Evolutionary conservation across 2,888 invertebrate species (phyloP).

Genomic region (Tuta absoluta): DNA sequence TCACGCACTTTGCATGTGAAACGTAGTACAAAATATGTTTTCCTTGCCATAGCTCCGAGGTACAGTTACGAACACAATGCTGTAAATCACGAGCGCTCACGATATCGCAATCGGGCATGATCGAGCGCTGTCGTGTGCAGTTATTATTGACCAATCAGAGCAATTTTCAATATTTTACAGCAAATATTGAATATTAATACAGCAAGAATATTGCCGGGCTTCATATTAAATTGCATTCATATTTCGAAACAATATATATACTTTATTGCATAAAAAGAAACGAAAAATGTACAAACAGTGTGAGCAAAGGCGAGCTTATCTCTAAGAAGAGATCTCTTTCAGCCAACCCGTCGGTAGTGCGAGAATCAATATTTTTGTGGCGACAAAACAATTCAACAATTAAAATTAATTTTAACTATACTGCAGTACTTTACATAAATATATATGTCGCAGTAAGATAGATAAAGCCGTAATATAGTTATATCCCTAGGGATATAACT

Average conservation of each 20-base stretch:
- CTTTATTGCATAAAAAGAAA: background rate
- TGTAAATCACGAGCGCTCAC: slow-evolving; percentile 54
- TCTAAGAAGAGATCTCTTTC: no score
- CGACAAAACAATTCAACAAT: no score
- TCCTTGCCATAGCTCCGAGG: slow-evolving; percentile 20
- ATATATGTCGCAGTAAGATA: no score
- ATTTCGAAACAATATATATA: background rate
- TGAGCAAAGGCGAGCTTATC: no score
- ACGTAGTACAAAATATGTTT: background rate
- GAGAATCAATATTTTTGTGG: no score
- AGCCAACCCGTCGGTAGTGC: no score
- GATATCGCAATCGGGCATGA: slow-evolving; percentile 49
- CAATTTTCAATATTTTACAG: slow-evolving; percentile 17
- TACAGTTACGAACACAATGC: slow-evolving; percentile 49
- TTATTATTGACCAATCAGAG: slow-evolving; percentile 24
- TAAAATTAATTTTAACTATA: no score
- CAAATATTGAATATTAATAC: no score
- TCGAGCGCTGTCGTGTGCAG: slow-evolving; percentile 36
- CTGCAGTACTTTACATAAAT: no score
- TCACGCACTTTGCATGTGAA: background rate
- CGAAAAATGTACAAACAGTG: background rate
- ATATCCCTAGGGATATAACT: no score
- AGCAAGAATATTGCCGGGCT: background rate
- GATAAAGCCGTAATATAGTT: no score
- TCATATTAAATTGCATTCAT: slow-evolving; percentile 3